A percentile compares a stretch with the other conserved stretches of the same genome.
phyloP scores from a whole-genome alignment of 2,888 invertebrate species.

The Blera fallax region DNA sequence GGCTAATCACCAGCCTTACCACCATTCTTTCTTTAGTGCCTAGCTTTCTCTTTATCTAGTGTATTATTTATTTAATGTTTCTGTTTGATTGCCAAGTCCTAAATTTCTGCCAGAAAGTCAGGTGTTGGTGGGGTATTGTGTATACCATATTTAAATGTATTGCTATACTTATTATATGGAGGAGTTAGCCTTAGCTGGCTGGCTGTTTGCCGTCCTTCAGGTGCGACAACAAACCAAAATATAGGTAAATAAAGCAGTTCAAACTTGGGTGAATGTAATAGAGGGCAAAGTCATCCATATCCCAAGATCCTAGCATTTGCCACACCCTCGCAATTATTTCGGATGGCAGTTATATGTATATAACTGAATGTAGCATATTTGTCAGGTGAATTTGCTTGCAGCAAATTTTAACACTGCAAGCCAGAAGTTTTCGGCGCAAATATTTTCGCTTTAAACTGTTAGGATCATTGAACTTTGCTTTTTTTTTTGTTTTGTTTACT shows the following conservation, averaged over 20 bases:
- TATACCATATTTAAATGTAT: slow-evolving; percentile 37
- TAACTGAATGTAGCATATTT: neutral
- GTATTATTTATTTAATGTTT: slow-evolving; percentile 70
- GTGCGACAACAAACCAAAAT: slow-evolving; percentile 31
- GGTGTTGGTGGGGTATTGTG: slow-evolving; percentile 37
- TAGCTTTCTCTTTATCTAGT: slow-evolving; percentile 62
- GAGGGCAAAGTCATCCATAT: neutral
- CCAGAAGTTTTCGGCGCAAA: neutral
- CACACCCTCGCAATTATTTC: slow-evolving; percentile 21
- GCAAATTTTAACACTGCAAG: neutral
- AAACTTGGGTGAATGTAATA: slow-evolving; percentile 21
- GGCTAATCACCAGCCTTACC: slow-evolving; percentile 56
- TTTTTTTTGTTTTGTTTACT: neutral
- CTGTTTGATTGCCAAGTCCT: slow-evolving; percentile 68
- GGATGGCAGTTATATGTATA: slow-evolving; percentile 1
- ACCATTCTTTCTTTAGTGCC: slow-evolving; percentile 33
- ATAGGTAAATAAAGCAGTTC: slow-evolving; percentile 41
- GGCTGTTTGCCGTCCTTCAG: slow-evolving; percentile 35
- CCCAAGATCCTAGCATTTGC: slow-evolving; percentile 22
- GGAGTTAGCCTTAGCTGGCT: slow-evolving; percentile 5
- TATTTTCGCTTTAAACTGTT: too few species aligned
- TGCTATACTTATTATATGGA: slow-evolving; percentile 19
- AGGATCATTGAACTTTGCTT: neutral
- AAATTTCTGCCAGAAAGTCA: slow-evolving; percentile 64
- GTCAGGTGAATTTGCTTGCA: slow-evolving; percentile 19